Conservation (phyloP, 2,797 vertebrate species). For the Spea hammondii region DNA sequence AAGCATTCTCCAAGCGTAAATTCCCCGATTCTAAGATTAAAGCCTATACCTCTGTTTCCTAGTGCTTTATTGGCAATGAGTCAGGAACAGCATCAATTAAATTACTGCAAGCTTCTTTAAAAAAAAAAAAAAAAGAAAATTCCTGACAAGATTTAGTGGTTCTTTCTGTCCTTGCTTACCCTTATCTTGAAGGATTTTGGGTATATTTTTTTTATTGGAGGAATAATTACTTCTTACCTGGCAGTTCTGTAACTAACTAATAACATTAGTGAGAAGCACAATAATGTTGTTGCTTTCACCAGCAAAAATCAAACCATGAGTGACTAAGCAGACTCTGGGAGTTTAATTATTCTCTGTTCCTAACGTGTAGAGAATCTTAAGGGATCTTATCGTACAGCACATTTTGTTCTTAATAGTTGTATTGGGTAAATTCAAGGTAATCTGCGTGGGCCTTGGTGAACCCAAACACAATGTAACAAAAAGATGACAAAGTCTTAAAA, state of each 20-base stretch:
- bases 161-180: constrained; percentile 30
- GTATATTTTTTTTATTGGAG: constrained; percentile 38
- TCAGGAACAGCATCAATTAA: constrained; percentile 48
- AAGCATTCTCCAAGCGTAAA: constrained; percentile 5
- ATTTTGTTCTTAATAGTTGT: constrained; percentile 31
- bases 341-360: constrained; percentile 40
- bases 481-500: constrained; percentile 1
- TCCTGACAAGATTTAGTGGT: constrained; percentile 38
- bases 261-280: constrained; percentile 21
- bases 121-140: constrained; percentile 19
- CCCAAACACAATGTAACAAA: constrained; percentile 4
- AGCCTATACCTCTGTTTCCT: constrained; percentile 15
- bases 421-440: constrained; percentile 38
- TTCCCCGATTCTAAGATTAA: constrained; percentile 44
- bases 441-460: constrained; percentile 13
- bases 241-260: constrained; percentile 39
- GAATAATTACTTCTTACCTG: constrained; percentile 45
- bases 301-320: constrained; percentile 38
- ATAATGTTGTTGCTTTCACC: constrained; percentile 16
- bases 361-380: constrained; percentile 13
- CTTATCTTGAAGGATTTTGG: constrained; percentile 36
- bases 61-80: constrained; percentile 20
- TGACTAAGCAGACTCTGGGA: constrained; percentile 41
- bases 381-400: constrained; percentile 19
- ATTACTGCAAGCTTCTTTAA: constrained; percentile 35